phyloP scores from a whole-genome alignment of 2,797 vertebrate genomes.

The Gymnothorax reevesii region DNA sequence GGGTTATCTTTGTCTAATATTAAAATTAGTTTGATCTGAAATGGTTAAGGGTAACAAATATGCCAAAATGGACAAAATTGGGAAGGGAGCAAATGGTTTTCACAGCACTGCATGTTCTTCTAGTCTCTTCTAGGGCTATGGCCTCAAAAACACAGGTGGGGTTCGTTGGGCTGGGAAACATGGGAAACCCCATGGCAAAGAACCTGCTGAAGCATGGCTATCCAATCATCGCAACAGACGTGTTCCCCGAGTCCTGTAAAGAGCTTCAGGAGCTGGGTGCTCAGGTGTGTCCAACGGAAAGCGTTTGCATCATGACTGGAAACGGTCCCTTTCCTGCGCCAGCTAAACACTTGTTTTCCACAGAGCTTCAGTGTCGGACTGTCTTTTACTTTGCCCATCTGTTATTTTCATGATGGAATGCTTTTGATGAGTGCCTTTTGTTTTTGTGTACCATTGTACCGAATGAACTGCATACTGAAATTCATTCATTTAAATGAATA shows the following conservation, averaged over 20 bases:
- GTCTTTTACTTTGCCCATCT: not conserved
- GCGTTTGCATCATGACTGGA: not conserved
- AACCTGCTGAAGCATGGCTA: constrained; percentile 95
- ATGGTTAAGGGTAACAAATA: no score
- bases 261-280: constrained; percentile 91
- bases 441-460: no score
- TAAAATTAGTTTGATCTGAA: no score
- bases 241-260: constrained; percentile 97
- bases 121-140: constrained; percentile 89
- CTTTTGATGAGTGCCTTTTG: no score
- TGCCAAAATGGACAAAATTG: no score
- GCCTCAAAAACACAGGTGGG: constrained; percentile 96
- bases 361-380: not conserved
- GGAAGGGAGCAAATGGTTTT: not conserved
- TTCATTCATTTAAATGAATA: no score
- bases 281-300: constrained; percentile 78
- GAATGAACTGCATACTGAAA: no score
- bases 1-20: no score
- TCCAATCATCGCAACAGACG: constrained; percentile 89
- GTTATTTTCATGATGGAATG: no score
- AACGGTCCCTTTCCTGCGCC: not conserved
- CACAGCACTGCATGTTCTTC: constrained; percentile 18
- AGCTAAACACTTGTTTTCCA: not conserved
- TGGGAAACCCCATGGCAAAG: constrained; percentile 99
- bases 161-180: constrained; percentile 95